Conservation (phyloP, 2,888 invertebrate genomes). For the Trachelus troglodyta region DNA sequence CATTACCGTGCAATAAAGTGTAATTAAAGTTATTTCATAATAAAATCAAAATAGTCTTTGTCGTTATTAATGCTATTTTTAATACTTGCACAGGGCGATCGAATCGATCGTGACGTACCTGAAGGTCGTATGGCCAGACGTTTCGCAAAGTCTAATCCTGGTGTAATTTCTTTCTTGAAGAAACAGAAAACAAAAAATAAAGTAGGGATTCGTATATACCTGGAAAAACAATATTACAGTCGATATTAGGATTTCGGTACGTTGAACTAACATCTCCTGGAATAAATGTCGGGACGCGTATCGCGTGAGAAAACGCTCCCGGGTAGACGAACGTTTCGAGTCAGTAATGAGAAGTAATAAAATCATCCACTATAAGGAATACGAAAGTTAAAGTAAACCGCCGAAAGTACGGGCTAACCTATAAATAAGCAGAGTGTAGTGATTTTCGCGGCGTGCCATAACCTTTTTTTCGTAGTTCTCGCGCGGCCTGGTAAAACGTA, state of each 20-base stretch:
- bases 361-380: background rate
- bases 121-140: background rate
- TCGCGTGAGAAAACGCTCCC: constrained; percentile 2
- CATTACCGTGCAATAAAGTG: too few species aligned
- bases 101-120: background rate
- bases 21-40: background rate
- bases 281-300: background rate
- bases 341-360: constrained; percentile 5
- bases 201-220: background rate
- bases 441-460: background rate
- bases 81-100: background rate
- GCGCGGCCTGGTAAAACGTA: background rate
- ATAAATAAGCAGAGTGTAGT: background rate
- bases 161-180: background rate
- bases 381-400: background rate
- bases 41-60: background rate
- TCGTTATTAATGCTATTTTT: background rate
- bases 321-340: background rate
- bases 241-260: background rate
- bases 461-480: constrained; percentile 9
- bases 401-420: background rate
- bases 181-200: background rate
- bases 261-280: background rate
- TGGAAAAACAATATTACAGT: background rate
- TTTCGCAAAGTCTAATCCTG: background rate